Percentiles rank a stretch among this genome's conserved stretches.
Evolutionary conservation across 2,113 vertebrate genomes (phyloP).

Genomic region (Corythornis cristatus): DNA sequence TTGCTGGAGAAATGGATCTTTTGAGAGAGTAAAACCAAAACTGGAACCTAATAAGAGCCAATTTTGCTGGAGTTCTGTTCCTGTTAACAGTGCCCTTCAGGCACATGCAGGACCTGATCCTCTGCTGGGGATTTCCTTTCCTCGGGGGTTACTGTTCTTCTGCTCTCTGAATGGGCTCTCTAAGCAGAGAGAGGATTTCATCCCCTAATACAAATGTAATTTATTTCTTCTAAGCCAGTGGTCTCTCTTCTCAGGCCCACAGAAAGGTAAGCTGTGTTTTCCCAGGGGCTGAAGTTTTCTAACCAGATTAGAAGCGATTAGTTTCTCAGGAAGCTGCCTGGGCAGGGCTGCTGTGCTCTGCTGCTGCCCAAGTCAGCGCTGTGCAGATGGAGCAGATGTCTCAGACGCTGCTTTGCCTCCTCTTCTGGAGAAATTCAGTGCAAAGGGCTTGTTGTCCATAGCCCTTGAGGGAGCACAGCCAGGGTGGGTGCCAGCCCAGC

Average conservation of each 20-base stretch:
- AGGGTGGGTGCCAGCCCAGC: neutral
- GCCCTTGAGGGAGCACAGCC: neutral
- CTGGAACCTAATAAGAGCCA: fast-evolving
- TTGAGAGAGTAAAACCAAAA: neutral
- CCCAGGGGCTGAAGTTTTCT: neutral
- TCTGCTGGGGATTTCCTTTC: neutral
- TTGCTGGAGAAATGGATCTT: neutral
- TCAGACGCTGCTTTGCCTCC: fast-evolving
- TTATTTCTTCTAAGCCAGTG: neutral
- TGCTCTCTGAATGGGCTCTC: neutral
- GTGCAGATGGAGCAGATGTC: fast-evolving
- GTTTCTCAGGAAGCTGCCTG: neutral
- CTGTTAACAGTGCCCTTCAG: neutral
- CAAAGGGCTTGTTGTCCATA: neutral
- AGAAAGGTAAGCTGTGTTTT: neutral
- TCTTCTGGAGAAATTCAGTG: fast-evolving
- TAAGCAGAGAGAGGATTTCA: neutral
- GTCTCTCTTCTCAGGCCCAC: neutral
- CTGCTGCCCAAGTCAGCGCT: neutral
- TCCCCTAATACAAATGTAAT: neutral
- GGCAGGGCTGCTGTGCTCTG: neutral
- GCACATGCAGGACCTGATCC: fast-evolving
- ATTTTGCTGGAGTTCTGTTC: neutral
- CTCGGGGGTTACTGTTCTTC: neutral
- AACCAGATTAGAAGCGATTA: neutral